Evolutionary conservation across 2,797 vertebrate species (phyloP), one percentile per base, ranked within the genome.

Genomic region (Falco columbarius): DNA sequence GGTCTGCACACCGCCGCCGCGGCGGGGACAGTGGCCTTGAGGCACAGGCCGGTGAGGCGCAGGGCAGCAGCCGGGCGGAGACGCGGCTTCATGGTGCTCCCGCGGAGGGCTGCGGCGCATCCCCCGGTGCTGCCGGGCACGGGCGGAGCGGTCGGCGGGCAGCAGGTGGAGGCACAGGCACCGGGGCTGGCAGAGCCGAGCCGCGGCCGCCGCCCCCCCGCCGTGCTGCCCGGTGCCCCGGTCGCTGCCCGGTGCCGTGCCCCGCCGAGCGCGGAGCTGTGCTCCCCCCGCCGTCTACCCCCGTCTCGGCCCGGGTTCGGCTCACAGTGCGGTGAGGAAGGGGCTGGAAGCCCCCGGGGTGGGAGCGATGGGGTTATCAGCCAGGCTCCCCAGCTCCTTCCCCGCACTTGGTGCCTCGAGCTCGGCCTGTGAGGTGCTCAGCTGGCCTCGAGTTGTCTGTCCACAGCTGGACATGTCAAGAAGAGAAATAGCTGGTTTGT

Each of bases 241-340:
- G 51, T 3, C 44, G 3, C 9, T 1, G 29, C 3, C 8, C 30
- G 0, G 8, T 3, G 44, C 38, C 54, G 1, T 29, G 2, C 11
- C 29, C 21, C 1, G n/a, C 38, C 58, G 3, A 5, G 14, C 66
- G 4, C 32, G 6, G 63, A 14, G 70, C 40, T 26, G 19, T 14
- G 58, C 40, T 34, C 13, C 19, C 3, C 22, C 51, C 6, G 49
- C 32, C 10, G 7, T 24, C 42, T 38, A 18, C 24, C 30, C 3
- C 34, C 3, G 0, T 2, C 3, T 9, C 38, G 34, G n/a, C 36
- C 23, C 42, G 6, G 14, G 9, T 19, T 20, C 38, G 14, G 46
- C 38, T 77, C 38, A 6, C 26, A 10, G 1, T 7, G 66, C 68
- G 11, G 29, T 10, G 54, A 73, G 49, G 49, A 14, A 26, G 27